Evolutionary conservation across 2,797 vertebrate genomes (phyloP).

Genomic region (Oreonectes daqikongensis): DNA sequence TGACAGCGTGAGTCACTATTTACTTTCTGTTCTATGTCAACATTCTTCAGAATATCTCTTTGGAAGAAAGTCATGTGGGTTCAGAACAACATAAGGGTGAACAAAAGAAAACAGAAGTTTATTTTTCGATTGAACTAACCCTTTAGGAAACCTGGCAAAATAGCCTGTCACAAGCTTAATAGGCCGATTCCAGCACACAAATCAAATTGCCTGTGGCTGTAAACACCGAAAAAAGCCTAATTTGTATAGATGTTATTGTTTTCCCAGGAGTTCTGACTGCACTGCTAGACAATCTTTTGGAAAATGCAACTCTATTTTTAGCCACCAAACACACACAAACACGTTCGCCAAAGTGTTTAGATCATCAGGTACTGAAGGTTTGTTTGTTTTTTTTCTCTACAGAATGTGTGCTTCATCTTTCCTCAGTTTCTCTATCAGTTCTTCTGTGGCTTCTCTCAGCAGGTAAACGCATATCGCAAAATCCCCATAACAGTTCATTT

Average conservation of each 20-base stretch:
- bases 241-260: constrained; percentile 6
- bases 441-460: constrained; percentile 98
- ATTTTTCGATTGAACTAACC: no score
- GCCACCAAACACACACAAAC: constrained; percentile 8
- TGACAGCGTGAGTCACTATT: no score
- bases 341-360: neutral
- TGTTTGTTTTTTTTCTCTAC: constrained; percentile 56
- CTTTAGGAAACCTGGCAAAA: neutral
- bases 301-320: constrained; percentile 49
- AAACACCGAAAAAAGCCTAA: constrained; percentile 5
- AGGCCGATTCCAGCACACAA: neutral
- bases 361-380: constrained; percentile 34
- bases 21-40: no score
- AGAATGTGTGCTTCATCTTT: constrained; percentile 99
- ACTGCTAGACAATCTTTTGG: neutral
- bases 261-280: constrained; percentile 10
- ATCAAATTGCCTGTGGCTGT: neutral
- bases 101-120: no score
- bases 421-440: constrained; percentile 99
- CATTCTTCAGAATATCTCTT: no score
- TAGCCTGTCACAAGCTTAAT: constrained; percentile 4
- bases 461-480: constrained; percentile 73
- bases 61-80: no score
- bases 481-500: neutral
- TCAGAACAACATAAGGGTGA: no score